These are phyloP conservation scores for Nothura maculosa DNA, from an alignment of 2,797 vertebrate species.

Conservation along the genomic window DNA sequence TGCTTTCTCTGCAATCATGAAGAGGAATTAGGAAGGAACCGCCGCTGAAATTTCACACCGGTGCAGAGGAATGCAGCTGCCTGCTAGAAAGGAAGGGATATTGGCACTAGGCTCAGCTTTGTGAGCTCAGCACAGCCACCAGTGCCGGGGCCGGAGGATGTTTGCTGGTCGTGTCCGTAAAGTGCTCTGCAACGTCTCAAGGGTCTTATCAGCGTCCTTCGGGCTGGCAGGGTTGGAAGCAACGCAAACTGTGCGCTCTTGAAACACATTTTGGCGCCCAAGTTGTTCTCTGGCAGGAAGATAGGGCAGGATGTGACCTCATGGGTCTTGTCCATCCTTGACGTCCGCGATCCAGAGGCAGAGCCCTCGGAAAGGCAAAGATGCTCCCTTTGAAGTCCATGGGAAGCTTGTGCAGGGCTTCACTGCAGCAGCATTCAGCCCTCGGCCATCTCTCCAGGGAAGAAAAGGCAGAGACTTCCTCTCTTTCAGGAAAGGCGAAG, in stretches of 20 bases:
- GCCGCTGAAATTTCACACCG: conserved; percentile 54
- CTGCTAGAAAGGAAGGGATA: conserved; percentile 19
- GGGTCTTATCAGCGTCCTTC: conserved; percentile 26
- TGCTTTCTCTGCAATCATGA: conserved; percentile 3
- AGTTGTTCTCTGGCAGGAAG: conserved; percentile 37
- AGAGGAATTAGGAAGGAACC: conserved; percentile 48
- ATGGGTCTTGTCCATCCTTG: conserved; percentile 24
- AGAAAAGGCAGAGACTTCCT: neutral
- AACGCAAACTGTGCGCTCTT: neutral
- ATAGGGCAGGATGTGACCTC: conserved; percentile 28
- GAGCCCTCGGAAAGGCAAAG: conserved; percentile 14
- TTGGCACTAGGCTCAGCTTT: neutral
- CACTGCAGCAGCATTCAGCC: neutral
- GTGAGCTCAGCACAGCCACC: neutral
- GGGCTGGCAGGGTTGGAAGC: neutral
- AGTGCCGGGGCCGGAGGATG: neutral
- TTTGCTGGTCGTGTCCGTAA: neutral
- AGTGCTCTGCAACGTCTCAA: neutral
- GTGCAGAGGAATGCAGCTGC: conserved; percentile 17
- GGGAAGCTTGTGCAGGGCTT: neutral
- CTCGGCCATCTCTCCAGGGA: accelerated
- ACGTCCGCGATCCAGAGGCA: neutral
- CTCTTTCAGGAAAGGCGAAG: neutral
- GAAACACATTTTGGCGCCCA: neutral
- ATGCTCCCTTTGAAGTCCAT: conserved; percentile 31